Percentiles rank a stretch among this genome's conserved stretches.
phyloP scores from a whole-genome alignment of 2,888 invertebrate species.

The Sericinus montela region DNA sequence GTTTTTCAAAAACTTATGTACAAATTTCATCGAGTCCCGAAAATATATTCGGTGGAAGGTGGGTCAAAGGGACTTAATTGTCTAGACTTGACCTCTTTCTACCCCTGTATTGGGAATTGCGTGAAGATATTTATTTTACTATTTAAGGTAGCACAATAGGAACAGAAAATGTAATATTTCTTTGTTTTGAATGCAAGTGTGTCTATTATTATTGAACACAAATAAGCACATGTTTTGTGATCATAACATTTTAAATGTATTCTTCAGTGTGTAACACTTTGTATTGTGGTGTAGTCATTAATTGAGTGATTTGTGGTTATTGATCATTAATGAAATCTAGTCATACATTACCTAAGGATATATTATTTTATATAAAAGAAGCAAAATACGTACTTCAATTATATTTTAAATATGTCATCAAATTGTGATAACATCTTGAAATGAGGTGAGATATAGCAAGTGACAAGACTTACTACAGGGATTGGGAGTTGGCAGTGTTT shows the following conservation, averaged over 20 bases:
- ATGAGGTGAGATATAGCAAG: neutral
- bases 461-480: constrained; percentile 41
- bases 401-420: no score
- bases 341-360: neutral
- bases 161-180: no score
- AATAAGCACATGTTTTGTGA: constrained; percentile 3
- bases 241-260: neutral
- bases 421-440: neutral
- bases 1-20: no score
- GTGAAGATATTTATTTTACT: no score
- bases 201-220: neutral
- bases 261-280: constrained; percentile 16
- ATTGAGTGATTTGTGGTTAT: neutral
- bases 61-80: no score
- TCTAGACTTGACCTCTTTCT: no score
- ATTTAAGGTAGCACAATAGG: no score
- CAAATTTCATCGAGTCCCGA: no score
- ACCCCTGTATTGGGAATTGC: no score
- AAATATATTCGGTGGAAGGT: no score
- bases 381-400: no score
- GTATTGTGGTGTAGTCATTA: constrained; percentile 4
- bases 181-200: neutral
- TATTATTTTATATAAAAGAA: neutral
- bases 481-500: constrained; percentile 21
- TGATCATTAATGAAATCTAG: neutral